phyloP scores from a whole-genome alignment of 2,113 vertebrate species.

The Tyrannus savana region DNA sequence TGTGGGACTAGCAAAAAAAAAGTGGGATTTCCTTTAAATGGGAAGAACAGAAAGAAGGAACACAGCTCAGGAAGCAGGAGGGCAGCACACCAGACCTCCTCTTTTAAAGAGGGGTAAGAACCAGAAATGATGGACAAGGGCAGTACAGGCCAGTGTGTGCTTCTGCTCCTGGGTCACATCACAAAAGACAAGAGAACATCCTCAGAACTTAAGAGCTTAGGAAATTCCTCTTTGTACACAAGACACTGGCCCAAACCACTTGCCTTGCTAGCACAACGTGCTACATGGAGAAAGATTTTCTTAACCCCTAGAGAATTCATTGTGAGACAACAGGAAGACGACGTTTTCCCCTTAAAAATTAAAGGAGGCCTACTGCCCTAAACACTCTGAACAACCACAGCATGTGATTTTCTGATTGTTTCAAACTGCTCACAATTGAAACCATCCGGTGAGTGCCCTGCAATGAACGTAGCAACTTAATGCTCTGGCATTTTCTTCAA shows the following conservation, averaged over 20 bases:
- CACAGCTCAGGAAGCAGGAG: background rate
- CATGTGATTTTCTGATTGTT: background rate
- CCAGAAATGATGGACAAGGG: background rate
- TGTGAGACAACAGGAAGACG: background rate
- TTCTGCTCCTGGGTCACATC: background rate
- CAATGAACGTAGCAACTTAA: background rate
- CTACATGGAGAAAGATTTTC: background rate
- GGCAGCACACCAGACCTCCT: background rate
- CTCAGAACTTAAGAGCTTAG: background rate
- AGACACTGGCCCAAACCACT: background rate
- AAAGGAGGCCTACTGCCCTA: background rate
- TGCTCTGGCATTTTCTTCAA: background rate
- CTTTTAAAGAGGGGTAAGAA: background rate
- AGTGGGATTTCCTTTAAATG: background rate
- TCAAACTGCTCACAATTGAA: background rate
- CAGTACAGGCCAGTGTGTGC: background rate
- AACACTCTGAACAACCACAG: background rate
- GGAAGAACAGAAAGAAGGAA: background rate
- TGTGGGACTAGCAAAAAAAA: background rate
- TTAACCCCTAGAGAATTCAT: background rate
- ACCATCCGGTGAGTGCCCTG: background rate
- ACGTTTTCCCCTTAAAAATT: background rate
- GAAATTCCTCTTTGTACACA: background rate
- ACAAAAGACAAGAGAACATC: background rate
- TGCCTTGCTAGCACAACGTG: background rate